A percentile compares a stretch with the other conserved stretches of the same genome.
Evolutionary conservation across 35 echinoderm and acorn worm species (phyloP).

Genomic region (Ophiothrix spiculata): DNA sequence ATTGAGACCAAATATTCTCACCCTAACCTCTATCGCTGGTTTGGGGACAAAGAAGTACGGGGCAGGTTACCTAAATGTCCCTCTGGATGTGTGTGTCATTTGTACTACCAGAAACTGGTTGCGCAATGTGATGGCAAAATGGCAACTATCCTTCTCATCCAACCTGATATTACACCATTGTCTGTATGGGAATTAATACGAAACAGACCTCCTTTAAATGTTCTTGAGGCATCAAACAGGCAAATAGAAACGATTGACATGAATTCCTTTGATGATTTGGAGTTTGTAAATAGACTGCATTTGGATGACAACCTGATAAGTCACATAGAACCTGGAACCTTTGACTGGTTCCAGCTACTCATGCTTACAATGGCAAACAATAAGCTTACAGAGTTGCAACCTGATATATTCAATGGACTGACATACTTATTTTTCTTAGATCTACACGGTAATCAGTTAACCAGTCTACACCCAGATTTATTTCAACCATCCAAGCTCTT

Average conservation of each 20-base stretch:
- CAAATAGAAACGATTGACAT: neutral
- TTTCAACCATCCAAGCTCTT: neutral
- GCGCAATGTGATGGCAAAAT: neutral
- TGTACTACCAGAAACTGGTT: neutral
- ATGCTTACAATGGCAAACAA: neutral
- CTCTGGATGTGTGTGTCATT: neutral
- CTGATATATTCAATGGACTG: neutral
- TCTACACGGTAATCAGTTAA: neutral
- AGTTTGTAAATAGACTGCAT: neutral
- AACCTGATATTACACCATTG: neutral
- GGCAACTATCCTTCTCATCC: neutral
- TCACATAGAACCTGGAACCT: neutral
- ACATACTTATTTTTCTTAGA: neutral
- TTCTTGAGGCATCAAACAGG: neutral
- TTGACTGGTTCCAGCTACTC: neutral
- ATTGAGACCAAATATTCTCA: neutral
- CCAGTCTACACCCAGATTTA: neutral
- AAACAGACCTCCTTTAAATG: neutral
- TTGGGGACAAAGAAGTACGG: neutral
- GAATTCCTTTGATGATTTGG: neutral
- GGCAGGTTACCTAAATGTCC: neutral
- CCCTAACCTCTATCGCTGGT: neutral
- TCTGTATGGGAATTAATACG: neutral
- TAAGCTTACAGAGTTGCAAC: neutral
- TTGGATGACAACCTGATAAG: neutral